phyloP scores from a whole-genome alignment of 2,888 invertebrate species.

The Hydraecia micacea region DNA sequence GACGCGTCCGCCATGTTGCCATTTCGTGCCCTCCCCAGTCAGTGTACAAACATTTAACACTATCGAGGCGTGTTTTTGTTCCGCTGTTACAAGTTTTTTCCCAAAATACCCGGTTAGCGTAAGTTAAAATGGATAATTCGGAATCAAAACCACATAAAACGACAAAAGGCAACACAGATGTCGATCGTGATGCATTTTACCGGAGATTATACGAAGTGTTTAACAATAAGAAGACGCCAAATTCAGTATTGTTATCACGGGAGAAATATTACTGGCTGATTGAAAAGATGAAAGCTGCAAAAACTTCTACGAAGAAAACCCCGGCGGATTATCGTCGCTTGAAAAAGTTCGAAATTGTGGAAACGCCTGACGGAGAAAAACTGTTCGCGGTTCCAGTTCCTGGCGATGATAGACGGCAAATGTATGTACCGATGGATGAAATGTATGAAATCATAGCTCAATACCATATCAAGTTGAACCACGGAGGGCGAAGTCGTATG shows the following conservation, averaged over 20 bases:
- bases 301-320: slow-evolving; percentile 66
- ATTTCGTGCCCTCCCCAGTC: slow-evolving; percentile 67
- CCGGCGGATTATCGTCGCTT: slow-evolving; percentile 74
- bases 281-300: slow-evolving; percentile 73
- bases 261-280: slow-evolving; percentile 71
- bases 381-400: slow-evolving; percentile 64
- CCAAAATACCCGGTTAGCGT: slow-evolving; percentile 40
- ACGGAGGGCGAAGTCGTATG: slow-evolving; percentile 77
- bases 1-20: slow-evolving; percentile 61
- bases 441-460: slow-evolving; percentile 78
- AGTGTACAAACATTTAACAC: slow-evolving; percentile 56
- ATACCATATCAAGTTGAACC: slow-evolving; percentile 75
- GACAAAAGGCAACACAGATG: slow-evolving; percentile 48
- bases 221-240: slow-evolving; percentile 67
- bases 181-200: slow-evolving; percentile 74
- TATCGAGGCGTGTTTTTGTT: slow-evolving; percentile 36
- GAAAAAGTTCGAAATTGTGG: slow-evolving; percentile 74
- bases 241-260: slow-evolving; percentile 72
- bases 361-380: slow-evolving; percentile 72
- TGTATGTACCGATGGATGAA: slow-evolving; percentile 74
- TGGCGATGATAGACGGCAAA: slow-evolving; percentile 63
- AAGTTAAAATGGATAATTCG: slow-evolving; percentile 32
- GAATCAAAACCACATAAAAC: slow-evolving; percentile 24
- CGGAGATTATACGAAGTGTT: slow-evolving; percentile 70
- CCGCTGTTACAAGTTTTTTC: slow-evolving; percentile 31